phyloP scores from a whole-genome alignment of 1,140 invertebrate species.

The Micrasema minimum region DNA sequence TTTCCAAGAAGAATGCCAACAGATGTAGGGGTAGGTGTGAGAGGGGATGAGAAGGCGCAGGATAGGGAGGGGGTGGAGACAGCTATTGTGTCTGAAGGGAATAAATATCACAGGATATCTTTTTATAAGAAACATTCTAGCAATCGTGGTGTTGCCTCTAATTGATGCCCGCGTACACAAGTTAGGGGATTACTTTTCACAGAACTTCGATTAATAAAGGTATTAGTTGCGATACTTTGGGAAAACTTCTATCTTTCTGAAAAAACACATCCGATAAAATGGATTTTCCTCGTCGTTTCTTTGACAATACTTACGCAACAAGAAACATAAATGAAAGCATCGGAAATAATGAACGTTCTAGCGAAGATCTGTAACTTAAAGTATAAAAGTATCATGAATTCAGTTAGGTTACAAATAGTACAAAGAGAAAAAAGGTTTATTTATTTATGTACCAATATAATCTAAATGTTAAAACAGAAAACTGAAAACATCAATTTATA shows the following conservation, averaged over 20 bases:
- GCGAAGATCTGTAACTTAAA: no score
- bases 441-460: no score
- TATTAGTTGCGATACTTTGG: conserved; percentile 29
- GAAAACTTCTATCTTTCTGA: conserved; percentile 8
- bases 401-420: no score
- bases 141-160: conserved; percentile 24
- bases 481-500: no score
- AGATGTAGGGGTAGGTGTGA: not conserved
- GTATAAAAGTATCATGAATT: no score
- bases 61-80: not conserved
- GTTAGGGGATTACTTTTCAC: conserved; percentile 22
- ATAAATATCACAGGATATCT: conserved; percentile 22
- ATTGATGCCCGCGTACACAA: conserved; percentile 28
- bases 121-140: conserved; percentile 22
- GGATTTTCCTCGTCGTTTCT: no score
- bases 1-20: conserved; percentile 24
- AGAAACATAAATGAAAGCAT: no score
- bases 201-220: conserved; percentile 27
- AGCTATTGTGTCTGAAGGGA: conserved; percentile 21
- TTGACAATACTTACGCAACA: no score
- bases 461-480: no score
- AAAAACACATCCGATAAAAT: not conserved
- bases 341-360: no score
- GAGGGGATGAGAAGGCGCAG: not conserved
- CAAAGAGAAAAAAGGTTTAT: no score